Base-by-base conservation (phyloP, 2,113 vertebrate genomes). In the Actenoides lindsayi region DNA sequence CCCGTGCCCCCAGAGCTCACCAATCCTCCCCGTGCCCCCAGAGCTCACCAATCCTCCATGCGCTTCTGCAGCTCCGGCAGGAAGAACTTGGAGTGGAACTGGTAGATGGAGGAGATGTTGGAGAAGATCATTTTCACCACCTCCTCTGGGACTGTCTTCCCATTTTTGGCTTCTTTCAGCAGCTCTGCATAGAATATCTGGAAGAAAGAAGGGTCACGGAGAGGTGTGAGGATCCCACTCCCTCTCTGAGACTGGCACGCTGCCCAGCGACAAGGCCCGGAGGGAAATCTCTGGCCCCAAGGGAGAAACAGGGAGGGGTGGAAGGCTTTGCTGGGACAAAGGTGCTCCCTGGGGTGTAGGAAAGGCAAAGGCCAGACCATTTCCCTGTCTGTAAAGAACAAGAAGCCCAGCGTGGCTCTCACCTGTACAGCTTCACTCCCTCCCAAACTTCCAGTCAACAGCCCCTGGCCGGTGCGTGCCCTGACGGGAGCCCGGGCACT, bases 71-170 rank as follows among this genome's bases (percentile, higher is more conserved):
- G 98, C 95, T 99, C 99, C 0, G 99, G 99, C 37, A 99, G 98
- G 85, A 99, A 98, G 96, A 99, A 99, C 87, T 98, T 93, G 4
- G 98, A 96, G 0, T 99, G 99, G 96, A 99, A 99, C 91, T 98
- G 98, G 97, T 99, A 98, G 96, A 99, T 99, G 76, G 98, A 99
- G 60, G 99, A 99, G 95, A 99, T 98, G 94, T 99, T 99, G 89
- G 99, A 99, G 96, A 99, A 99, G 89, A 99, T 99, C 80, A 98
- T 98, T 90, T 97, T 98, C 41, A 99, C 98, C 76, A 99, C 98
- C 2, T 99, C 99, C 33, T 98, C 97, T 0, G 99, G 98, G 94
- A 99, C 98, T 1, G 96, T 97, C 89, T 98, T 99, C 35, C 97
- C 94, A 13, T 92, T 93, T 21, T 73, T 97, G 12, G 99, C 99